Evolutionary conservation across 2,888 invertebrate species (phyloP), one percentile per base, ranked within the genome.

Genomic region (Sphinx pinastri): DNA sequence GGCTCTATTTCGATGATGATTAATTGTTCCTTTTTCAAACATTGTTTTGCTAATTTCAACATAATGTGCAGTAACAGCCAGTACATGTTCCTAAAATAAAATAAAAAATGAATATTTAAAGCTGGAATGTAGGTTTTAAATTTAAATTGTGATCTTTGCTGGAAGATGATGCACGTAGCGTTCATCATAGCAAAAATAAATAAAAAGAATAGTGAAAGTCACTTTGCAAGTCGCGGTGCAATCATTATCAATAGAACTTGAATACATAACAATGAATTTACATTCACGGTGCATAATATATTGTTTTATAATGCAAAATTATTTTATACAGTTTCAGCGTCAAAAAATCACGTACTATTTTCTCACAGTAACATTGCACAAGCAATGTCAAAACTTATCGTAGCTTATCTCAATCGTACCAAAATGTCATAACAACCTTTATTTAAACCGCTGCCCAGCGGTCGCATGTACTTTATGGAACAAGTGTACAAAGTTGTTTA

Each of bases 401-500:
- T 59, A 16, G 7, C 49, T 59, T 68, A 63, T 58, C 67, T 70
- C 58, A 52, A 12, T 47, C 38, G 8, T 38, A 47, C 57, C 19
- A 55, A 67, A 67, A 70, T 70, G 67, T 68, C 59, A 70, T 52
- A 70, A 67, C 59, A 59, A 45, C 52, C 70, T 70, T 67, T 67
- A 52, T 54, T 63, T 69, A 57, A 38, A 55, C 19, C 68, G 68
- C 63, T 71, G 68, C 57, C 68, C 71, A 68, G 52, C 67, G 70
- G 55, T 38, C 63, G 58, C 58, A 16, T 49, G 67, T 54, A 68
- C 57, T 77, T 83, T 81, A 77, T 74, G 71, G 73, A 77, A 84
- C 81, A 83, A 83, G 76, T 78, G 68, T 67, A 66, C 55, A 70
- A 70, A 67, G 67, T 67, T 70, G 66, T 69, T 90, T 89, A 86